Conservation (phyloP, 2,888 invertebrate genomes). For the Machimus rusticus region DNA sequence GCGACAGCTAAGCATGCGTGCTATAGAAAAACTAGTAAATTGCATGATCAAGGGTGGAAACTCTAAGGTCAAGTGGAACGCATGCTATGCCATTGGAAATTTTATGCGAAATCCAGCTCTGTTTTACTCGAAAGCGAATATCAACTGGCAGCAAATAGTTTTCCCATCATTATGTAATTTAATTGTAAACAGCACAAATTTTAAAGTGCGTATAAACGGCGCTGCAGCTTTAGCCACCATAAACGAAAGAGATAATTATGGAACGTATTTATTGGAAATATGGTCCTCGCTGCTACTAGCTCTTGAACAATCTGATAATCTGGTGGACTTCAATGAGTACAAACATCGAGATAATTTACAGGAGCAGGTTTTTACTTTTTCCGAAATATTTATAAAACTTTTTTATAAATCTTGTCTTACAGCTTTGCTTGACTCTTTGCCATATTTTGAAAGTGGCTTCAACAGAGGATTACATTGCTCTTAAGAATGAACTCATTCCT, state of each 20-base stretch:
- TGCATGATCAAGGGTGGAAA: slow-evolving; percentile 74
- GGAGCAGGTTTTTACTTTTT: slow-evolving; percentile 71
- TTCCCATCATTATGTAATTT: slow-evolving; percentile 72
- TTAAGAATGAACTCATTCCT: slow-evolving; percentile 58
- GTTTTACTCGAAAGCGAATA: slow-evolving; percentile 52
- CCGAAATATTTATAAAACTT: background rate
- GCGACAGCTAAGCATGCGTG: slow-evolving; percentile 66
- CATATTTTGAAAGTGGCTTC: slow-evolving; percentile 72
- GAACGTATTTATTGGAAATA: slow-evolving; percentile 67
- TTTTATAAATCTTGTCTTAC: slow-evolving; percentile 54
- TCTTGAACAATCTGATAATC: slow-evolving; percentile 78
- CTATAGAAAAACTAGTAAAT: slow-evolving; percentile 73
- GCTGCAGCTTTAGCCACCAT: slow-evolving; percentile 76
- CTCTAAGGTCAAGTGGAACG: slow-evolving; percentile 93
- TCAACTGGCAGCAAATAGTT: slow-evolving; percentile 67
- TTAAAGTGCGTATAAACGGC: slow-evolving; percentile 90
- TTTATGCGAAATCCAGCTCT: slow-evolving; percentile 71
- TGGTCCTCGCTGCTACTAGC: slow-evolving; percentile 79
- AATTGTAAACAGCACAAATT: slow-evolving; percentile 78
- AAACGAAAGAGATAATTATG: slow-evolving; percentile 70
- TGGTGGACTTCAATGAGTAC: slow-evolving; percentile 84
- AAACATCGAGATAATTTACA: slow-evolving; percentile 85
- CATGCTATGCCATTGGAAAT: slow-evolving; percentile 86
- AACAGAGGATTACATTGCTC: slow-evolving; percentile 67
- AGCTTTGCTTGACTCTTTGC: slow-evolving; percentile 78